Percentiles rank a stretch among this genome's conserved stretches.
Evolutionary conservation across 2,113 vertebrate genomes (phyloP).

Genomic region (Urocitellus parryii): DNA sequence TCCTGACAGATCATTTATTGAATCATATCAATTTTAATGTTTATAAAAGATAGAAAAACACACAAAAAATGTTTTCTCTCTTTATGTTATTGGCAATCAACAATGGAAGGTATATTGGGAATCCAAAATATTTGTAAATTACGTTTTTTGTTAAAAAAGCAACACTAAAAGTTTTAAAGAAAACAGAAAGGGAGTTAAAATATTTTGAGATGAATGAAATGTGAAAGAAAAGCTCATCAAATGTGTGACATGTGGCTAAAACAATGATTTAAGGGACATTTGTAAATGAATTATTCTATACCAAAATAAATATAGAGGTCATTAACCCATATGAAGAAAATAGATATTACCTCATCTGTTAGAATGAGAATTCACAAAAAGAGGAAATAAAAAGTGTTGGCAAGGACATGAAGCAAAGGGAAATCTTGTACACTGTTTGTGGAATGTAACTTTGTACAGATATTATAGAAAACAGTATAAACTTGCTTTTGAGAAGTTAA

Average conservation of each 20-base stretch:
- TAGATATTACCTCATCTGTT: too few relatives aligned
- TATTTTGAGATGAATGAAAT: neutral
- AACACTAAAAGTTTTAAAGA: neutral
- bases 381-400: too few relatives aligned
- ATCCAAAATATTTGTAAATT: neutral
- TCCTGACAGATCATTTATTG: neutral
- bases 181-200: neutral
- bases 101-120: neutral
- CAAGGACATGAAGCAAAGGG: too few relatives aligned
- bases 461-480: too few relatives aligned
- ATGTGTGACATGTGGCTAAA: neutral
- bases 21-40: too few relatives aligned
- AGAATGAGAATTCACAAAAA: too few relatives aligned
- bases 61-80: too few relatives aligned
- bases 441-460: too few relatives aligned
- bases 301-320: neutral
- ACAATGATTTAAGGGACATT: neutral
- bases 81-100: neutral
- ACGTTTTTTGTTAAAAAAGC: neutral
- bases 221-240: neutral
- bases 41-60: too few relatives aligned
- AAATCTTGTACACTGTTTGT: too few relatives aligned
- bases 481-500: too few relatives aligned
- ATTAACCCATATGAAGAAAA: too few relatives aligned
- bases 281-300: neutral